phyloP scores from a whole-genome alignment of 2,113 vertebrate species.

The Neolamprologus devosi region DNA sequence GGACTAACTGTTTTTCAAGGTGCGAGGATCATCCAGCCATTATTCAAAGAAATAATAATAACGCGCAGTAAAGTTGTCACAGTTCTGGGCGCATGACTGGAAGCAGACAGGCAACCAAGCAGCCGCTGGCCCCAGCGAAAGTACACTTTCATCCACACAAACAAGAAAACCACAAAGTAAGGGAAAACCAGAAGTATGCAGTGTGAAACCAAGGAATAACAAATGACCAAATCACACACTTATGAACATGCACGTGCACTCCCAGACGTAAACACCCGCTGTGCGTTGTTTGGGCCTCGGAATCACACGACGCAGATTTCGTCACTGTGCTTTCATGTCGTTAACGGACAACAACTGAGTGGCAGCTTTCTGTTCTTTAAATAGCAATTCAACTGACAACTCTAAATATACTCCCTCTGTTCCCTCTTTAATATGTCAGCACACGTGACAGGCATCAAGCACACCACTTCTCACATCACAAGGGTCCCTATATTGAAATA shows the following conservation, averaged over 20 bases:
- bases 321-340: background rate
- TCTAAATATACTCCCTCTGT: slow-evolving; percentile 12
- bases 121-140: background rate
- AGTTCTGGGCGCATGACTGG: background rate
- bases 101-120: background rate
- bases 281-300: background rate
- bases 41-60: background rate
- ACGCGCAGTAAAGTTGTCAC: background rate
- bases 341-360: background rate
- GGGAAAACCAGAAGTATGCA: slow-evolving; percentile 18
- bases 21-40: background rate
- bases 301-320: background rate
- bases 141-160: slow-evolving; percentile 41
- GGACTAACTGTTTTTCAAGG: background rate
- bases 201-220: slow-evolving; percentile 21
- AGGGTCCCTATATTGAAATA: background rate
- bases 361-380: background rate
- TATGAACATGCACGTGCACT: background rate
- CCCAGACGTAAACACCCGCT: background rate
- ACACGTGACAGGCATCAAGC: background rate
- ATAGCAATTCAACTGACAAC: background rate
- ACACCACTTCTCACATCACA: background rate
- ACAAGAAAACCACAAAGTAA: slow-evolving; percentile 46
- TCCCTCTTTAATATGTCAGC: background rate
- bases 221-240: slow-evolving; percentile 36